Evolutionary conservation across 1,140 invertebrate species (phyloP).

Genomic region (Drosophila santomea): DNA sequence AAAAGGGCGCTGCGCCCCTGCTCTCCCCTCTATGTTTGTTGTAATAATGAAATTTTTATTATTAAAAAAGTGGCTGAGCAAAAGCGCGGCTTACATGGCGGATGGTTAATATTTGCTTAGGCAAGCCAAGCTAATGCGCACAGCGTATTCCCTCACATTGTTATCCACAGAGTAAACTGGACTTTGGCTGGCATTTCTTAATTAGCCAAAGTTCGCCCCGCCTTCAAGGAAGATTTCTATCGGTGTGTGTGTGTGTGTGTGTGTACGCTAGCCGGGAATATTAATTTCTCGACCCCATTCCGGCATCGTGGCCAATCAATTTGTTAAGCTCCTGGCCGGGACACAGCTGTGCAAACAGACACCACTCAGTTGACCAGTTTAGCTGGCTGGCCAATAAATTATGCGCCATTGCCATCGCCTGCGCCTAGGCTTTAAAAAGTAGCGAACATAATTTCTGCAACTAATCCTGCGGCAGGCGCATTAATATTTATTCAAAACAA

Average conservation of each 20-base stretch:
- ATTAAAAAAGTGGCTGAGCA: slow-evolving; percentile 66
- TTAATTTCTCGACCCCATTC: slow-evolving; percentile 32
- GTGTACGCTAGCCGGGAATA: slow-evolving; percentile 1
- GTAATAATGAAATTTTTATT: slow-evolving; percentile 78
- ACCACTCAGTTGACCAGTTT: slow-evolving; percentile 33
- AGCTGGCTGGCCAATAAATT: slow-evolving; percentile 66
- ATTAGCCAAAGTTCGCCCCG: slow-evolving; percentile 44
- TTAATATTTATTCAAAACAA: slow-evolving; percentile 80
- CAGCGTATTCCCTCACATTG: slow-evolving; percentile 46
- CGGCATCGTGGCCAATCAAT: slow-evolving; percentile 49
- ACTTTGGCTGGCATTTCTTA: slow-evolving; percentile 54
- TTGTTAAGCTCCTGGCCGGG: slow-evolving; percentile 60
- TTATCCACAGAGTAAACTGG: slow-evolving; percentile 57
- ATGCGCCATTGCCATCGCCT: slow-evolving; percentile 55
- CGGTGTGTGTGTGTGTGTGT: slow-evolving; percentile 8
- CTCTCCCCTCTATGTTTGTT: slow-evolving; percentile 45
- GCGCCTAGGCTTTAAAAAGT: slow-evolving; percentile 54
- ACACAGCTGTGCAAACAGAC: slow-evolving; percentile 62
- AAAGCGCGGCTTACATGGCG: slow-evolving; percentile 57
- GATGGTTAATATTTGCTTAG: slow-evolving; percentile 73
- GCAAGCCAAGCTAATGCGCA: slow-evolving; percentile 52
- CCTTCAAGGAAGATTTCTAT: slow-evolving; percentile 37
- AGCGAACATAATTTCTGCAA: slow-evolving; percentile 78
- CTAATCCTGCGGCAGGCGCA: slow-evolving; percentile 72
- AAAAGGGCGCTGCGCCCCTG: not conserved